These are phyloP conservation scores for Erythrolamprus reginae DNA, from an alignment of 2,113 vertebrate genomes.

Conservation along the genomic window DNA sequence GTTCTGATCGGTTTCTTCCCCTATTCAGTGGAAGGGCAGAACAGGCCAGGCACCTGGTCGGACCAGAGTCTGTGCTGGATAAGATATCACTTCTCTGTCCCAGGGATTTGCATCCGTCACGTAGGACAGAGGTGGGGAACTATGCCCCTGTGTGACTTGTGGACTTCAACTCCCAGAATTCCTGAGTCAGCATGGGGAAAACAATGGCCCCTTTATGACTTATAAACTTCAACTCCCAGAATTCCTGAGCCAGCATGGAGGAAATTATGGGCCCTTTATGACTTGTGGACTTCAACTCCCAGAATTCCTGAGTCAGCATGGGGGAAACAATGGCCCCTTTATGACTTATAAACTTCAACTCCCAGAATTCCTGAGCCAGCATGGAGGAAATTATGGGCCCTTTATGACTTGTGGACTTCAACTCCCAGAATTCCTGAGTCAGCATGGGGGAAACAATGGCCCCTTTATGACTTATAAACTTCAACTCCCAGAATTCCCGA, in stretches of 20 bases:
- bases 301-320: background rate
- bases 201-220: background rate
- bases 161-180: background rate
- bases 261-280: background rate
- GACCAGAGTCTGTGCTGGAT: background rate
- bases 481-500: no score
- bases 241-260: background rate
- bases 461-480: no score
- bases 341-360: background rate
- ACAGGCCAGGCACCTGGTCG: background rate
- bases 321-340: background rate
- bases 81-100: background rate
- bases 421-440: no score
- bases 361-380: background rate
- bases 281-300: background rate
- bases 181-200: background rate
- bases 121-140: background rate
- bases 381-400: no score
- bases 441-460: no score
- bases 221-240: no score
- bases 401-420: no score
- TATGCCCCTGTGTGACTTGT: no score
- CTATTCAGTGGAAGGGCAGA: background rate
- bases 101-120: background rate
- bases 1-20: background rate